Evolutionary conservation across 53 echinoderm and acorn worm genomes (phyloP).

Genomic region (Paelopatides confundens): DNA sequence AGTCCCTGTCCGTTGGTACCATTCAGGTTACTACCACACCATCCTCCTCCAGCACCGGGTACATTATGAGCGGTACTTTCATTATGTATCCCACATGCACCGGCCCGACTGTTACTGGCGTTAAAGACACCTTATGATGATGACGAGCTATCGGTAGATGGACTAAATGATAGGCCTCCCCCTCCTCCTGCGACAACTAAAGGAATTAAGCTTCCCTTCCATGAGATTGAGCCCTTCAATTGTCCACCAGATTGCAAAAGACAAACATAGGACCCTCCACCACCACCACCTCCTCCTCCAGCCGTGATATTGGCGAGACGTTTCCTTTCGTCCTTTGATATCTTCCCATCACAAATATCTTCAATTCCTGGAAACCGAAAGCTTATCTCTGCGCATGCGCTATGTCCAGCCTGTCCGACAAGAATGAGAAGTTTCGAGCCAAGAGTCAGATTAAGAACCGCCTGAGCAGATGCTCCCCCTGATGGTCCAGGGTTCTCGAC

Average conservation of each 20-base stretch:
- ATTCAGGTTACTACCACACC: constrained; percentile 58
- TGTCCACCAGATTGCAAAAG: not conserved
- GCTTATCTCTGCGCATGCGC: constrained; percentile 57
- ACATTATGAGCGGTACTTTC: not conserved
- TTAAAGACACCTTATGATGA: not conserved
- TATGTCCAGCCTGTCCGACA: constrained; percentile 86
- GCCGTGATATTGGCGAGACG: constrained; percentile 60
- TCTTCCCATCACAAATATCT: constrained; percentile 52
- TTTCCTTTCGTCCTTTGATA: constrained; percentile 33
- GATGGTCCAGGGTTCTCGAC: constrained; percentile 85
- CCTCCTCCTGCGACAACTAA: constrained; percentile 86
- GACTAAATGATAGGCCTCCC: constrained; percentile 84
- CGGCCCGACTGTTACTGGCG: constrained; percentile 60
- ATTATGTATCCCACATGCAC: constrained; percentile 42
- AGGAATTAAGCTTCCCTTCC: not conserved
- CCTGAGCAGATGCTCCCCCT: constrained; percentile 70
- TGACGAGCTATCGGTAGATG: not conserved
- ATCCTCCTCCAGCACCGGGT: constrained; percentile 79
- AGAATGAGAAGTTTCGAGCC: constrained; percentile 75
- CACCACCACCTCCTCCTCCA: constrained; percentile 95
- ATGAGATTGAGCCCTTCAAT: not conserved
- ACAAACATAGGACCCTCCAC: constrained; percentile 64
- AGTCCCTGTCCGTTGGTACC: constrained; percentile 74
- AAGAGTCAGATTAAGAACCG: constrained; percentile 67
- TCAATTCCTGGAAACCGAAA: not conserved